Base-by-base conservation (phyloP, 2,797 vertebrate species). In the Enteromius fasciolatus region DNA sequence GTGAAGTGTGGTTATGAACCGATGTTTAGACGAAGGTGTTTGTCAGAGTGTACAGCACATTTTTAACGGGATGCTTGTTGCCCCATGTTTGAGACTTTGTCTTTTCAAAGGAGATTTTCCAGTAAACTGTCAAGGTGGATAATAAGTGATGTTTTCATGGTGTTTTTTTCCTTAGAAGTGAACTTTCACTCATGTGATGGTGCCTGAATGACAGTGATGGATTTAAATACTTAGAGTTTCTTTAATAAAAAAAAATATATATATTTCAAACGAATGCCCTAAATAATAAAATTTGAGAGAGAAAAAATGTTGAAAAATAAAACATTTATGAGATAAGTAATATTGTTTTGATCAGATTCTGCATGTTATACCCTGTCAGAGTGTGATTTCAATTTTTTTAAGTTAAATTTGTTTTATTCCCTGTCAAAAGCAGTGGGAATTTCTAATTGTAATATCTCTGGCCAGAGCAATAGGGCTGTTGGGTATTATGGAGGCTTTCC, bases 21-120 rank as follows among this genome's bases (percentile, higher is more conserved):
- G 39, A 61, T 44, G 48, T 54, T 73, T 33, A 73, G 70, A n/a
- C 18, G 14, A n/a, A 54, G 76, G 28, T 48, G 25, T 67, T 79
- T 28, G 2, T 17, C 23, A 28, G 48, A 57, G 66, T 61, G 79
- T 74, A 81, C 69, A 74, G 69, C 69, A 74, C 79, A 74, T 50
- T 81, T 70, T 50, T 39, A 74, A 57, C 1, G 3, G 31, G 41
- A 31, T 31, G 36, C n/a, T 78, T 69, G 17, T 28, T 39, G 15
- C 15, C 48, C 31, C 11, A 28, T 66, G 28, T 48, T 33, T 77
- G 11, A 77, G 44, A 64, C 57, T 9, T 44, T 66, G 44, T 52
- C 76, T 78, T 54, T 63, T 63, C 0, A 1, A 31, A 63, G 20
- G 4, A 70, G 50, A 15, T 80, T 80, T 70, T 46, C 36, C 50